A percentile compares a stretch with the other conserved stretches of the same genome.
Evolutionary conservation across 2,888 invertebrate genomes (phyloP).

Genomic region (Chirona hameri): DNA sequence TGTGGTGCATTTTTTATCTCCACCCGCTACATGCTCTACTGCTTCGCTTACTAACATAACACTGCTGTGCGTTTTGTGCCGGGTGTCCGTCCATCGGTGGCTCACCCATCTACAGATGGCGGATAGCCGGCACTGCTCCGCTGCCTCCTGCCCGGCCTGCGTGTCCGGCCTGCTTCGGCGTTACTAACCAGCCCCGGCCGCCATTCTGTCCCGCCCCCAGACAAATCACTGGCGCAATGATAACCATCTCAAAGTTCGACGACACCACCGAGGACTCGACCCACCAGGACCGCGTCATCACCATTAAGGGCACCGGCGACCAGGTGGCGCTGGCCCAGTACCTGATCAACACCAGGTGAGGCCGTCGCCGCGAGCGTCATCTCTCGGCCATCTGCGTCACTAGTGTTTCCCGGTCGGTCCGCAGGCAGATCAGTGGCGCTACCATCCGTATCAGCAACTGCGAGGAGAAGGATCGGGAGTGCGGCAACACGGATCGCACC

Average conservation of each 20-base stretch:
- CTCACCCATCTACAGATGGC: too few species aligned
- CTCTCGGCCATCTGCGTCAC: background rate
- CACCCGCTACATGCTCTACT: too few species aligned
- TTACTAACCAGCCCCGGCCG: background rate
- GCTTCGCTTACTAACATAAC: too few species aligned
- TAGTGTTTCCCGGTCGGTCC: background rate
- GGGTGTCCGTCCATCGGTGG: too few species aligned
- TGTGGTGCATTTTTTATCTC: too few species aligned
- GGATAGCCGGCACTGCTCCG: too few species aligned
- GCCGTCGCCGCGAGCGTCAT: conserved; percentile 40
- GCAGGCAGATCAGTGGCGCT: conserved; percentile 53
- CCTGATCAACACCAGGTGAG: conserved; percentile 99
- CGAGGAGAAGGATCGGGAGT: conserved; percentile 51
- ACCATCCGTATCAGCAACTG: conserved; percentile 54
- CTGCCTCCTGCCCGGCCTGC: too few species aligned
- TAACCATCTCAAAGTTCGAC: conserved; percentile 97
- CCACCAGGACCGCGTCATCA: conserved; percentile 92
- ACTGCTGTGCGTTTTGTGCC: too few species aligned
- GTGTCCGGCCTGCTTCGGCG: too few species aligned
- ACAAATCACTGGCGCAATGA: conserved; percentile 96
- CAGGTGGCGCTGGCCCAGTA: conserved; percentile 96
- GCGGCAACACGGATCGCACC: conserved; percentile 49
- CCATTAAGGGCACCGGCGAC: conserved; percentile 95
- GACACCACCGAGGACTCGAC: conserved; percentile 82
- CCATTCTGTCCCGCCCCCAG: conserved; percentile 49